phyloP scores from a whole-genome alignment of 2,113 vertebrate genomes.

The Prunella himalayana region DNA sequence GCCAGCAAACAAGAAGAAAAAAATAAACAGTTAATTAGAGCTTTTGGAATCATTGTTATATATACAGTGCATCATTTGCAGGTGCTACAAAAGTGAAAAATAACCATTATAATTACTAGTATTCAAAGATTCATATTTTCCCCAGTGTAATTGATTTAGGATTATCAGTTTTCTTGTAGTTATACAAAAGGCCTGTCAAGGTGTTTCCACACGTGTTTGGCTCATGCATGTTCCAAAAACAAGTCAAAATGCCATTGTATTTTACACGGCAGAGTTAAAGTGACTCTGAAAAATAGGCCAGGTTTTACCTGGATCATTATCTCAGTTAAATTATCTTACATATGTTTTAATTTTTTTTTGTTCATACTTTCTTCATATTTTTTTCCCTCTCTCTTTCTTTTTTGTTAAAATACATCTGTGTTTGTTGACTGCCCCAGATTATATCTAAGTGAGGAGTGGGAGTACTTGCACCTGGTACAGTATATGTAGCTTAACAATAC shows the following conservation, averaged over 20 bases:
- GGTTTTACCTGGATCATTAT: slow-evolving; percentile 84
- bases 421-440: slow-evolving; percentile 86
- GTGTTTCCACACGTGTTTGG: slow-evolving; percentile 83
- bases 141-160: slow-evolving; percentile 85
- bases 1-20: slow-evolving; percentile 74
- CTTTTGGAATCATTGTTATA: slow-evolving; percentile 82
- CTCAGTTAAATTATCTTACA: slow-evolving; percentile 81
- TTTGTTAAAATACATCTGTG: slow-evolving; percentile 95
- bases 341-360: slow-evolving; percentile 70
- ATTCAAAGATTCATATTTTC: slow-evolving; percentile 97
- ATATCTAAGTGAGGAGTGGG: slow-evolving; percentile 86
- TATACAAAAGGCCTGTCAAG: slow-evolving; percentile 88
- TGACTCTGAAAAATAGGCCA: slow-evolving; percentile 72
- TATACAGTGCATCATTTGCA: slow-evolving; percentile 81
- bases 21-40: slow-evolving; percentile 82
- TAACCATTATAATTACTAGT: slow-evolving; percentile 99
- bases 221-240: slow-evolving; percentile 82
- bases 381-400: slow-evolving; percentile 72
- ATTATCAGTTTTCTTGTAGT: slow-evolving; percentile 95
- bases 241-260: slow-evolving; percentile 77
- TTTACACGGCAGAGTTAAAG: slow-evolving; percentile 67
- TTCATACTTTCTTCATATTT: slow-evolving; percentile 79
- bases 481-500: slow-evolving; percentile 87
- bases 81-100: slow-evolving; percentile 98
- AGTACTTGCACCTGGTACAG: slow-evolving; percentile 91